Conservation (phyloP, 2,888 invertebrate species). For the Athetis lepigone region DNA sequence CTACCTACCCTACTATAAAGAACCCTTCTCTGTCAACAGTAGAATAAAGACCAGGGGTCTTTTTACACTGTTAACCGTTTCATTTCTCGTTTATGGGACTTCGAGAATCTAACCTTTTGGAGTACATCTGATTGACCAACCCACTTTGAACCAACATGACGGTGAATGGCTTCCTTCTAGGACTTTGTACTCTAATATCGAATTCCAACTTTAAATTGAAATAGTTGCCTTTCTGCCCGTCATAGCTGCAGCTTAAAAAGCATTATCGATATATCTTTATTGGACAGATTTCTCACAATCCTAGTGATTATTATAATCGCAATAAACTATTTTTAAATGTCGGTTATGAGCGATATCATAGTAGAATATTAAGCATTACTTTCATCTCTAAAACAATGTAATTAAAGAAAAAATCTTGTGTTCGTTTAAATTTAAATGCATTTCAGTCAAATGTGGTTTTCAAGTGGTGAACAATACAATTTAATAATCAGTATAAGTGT, state of each 20-base stretch:
- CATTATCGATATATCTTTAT: not conserved
- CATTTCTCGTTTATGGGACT: too few species aligned
- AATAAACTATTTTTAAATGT: not conserved
- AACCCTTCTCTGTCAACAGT: too few species aligned
- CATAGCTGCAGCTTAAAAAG: constrained; percentile 27
- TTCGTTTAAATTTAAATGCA: not conserved
- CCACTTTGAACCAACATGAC: too few species aligned
- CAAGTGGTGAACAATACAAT: constrained; percentile 44
- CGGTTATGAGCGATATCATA: not conserved
- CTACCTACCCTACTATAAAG: too few species aligned
- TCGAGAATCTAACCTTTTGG: too few species aligned
- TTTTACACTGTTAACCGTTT: too few species aligned
- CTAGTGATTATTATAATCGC: not conserved
- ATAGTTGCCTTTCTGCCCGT: not conserved
- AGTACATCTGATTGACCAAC: too few species aligned
- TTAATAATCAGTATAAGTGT: constrained; percentile 51
- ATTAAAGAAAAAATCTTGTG: too few species aligned
- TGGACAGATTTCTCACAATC: not conserved
- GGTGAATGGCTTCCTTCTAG: too few species aligned
- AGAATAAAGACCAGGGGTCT: too few species aligned
- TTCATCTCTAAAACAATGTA: not conserved
- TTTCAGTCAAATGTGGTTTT: constrained; percentile 27
- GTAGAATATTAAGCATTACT: not conserved
- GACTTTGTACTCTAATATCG: too few species aligned
- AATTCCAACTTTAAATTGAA: too few species aligned